These are phyloP conservation scores for Formica aserva DNA, from an alignment of 2,888 invertebrate genomes.

Conservation along the genomic window DNA sequence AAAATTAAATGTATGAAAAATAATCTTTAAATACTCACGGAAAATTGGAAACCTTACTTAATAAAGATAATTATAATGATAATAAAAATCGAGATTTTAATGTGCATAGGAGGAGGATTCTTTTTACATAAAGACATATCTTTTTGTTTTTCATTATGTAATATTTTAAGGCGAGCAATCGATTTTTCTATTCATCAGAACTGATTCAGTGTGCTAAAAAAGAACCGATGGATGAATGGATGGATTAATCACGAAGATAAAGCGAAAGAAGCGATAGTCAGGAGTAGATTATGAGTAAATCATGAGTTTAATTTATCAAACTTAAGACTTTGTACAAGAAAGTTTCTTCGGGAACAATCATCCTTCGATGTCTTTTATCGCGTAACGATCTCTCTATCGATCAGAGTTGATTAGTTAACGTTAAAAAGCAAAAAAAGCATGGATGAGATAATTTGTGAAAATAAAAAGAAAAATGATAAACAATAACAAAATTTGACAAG, in stretches of 20 bases:
- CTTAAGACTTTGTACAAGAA: not conserved
- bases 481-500: not conserved
- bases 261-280: not conserved
- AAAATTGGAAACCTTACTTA: not conserved
- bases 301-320: not conserved
- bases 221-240: not conserved
- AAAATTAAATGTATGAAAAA: not conserved
- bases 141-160: not conserved
- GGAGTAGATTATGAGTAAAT: not conserved
- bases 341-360: not conserved
- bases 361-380: not conserved
- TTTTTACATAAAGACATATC: not conserved
- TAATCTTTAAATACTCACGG: not conserved
- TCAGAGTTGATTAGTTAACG: not conserved
- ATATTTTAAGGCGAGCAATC: not conserved
- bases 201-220: not conserved
- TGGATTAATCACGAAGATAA: not conserved
- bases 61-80: not conserved
- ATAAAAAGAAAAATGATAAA: not conserved
- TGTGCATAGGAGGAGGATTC: not conserved
- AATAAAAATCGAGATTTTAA: not conserved
- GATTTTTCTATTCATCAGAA: not conserved
- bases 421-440: not conserved
- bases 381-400: not conserved
- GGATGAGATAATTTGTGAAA: not conserved